These are phyloP conservation scores for Porphyrio hochstetteri DNA, from an alignment of 2,113 vertebrate genomes.

Conservation along the genomic window DNA sequence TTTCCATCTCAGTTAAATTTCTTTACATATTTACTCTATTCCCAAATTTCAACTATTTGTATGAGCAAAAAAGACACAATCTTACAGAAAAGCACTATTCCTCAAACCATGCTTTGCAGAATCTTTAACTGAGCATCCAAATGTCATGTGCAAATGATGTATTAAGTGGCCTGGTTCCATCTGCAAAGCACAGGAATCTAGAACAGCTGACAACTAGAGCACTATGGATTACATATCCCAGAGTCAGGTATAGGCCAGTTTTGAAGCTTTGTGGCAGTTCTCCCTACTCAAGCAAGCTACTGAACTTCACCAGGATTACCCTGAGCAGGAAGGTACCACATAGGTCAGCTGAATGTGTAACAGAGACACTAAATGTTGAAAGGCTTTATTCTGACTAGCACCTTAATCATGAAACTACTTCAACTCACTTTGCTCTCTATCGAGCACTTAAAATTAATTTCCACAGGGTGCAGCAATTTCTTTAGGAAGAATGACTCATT, in stretches of 20 bases:
- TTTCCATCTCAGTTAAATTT: neutral
- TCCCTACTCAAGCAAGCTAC: neutral
- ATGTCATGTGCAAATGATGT: fast-evolving
- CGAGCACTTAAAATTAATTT: neutral
- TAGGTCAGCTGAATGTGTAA: neutral
- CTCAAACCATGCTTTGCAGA: neutral
- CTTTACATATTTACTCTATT: neutral
- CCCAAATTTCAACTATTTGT: neutral
- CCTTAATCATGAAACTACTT: neutral
- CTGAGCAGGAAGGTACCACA: neutral
- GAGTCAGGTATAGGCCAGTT: neutral
- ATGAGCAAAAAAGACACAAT: neutral
- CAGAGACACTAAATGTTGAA: neutral
- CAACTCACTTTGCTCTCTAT: neutral
- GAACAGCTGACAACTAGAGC: neutral
- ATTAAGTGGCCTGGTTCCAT: neutral
- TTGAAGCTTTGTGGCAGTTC: neutral
- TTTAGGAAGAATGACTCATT: neutral
- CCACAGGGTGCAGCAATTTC: neutral
- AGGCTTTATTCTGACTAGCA: neutral
- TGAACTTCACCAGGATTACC: neutral
- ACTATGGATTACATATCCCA: neutral
- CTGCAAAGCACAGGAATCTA: neutral
- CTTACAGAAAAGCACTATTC: neutral
- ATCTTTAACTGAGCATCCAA: neutral